phyloP scores from a whole-genome alignment of 2,888 invertebrate species.

The Anticlea derivata region DNA sequence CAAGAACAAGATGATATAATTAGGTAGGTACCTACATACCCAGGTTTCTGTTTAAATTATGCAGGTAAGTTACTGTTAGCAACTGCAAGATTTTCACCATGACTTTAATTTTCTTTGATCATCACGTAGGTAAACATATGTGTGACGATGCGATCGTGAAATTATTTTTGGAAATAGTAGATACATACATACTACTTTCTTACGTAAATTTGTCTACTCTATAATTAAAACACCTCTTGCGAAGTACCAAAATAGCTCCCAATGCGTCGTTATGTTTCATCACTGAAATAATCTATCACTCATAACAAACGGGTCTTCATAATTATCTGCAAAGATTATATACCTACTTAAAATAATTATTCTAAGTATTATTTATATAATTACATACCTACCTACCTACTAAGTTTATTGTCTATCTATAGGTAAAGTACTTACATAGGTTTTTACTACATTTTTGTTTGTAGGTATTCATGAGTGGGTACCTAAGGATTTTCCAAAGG shows the following conservation, averaged over 20 bases:
- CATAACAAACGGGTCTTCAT: neutral
- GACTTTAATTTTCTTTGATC: neutral
- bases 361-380: no score
- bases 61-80: neutral
- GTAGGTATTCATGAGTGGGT: no score
- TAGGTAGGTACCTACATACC: no score
- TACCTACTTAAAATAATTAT: no score
- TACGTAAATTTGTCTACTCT: constrained; percentile 57
- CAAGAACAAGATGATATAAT: no score
- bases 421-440: no score
- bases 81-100: neutral
- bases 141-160: constrained; percentile 46
- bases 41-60: no score
- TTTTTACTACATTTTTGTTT: no score
- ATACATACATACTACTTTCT: constrained; percentile 44
- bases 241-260: constrained; percentile 56
- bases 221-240: constrained; percentile 63
- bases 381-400: no score
- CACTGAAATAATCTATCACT: constrained; percentile 5
- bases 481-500: no score
- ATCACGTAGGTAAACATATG: constrained; percentile 38
- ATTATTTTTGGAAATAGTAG: constrained; percentile 53
- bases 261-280: constrained; percentile 31
- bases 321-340: no score
- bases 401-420: no score